Evolutionary conservation across 1,140 invertebrate genomes (phyloP).

Genomic region (Colletes latitarsis): DNA sequence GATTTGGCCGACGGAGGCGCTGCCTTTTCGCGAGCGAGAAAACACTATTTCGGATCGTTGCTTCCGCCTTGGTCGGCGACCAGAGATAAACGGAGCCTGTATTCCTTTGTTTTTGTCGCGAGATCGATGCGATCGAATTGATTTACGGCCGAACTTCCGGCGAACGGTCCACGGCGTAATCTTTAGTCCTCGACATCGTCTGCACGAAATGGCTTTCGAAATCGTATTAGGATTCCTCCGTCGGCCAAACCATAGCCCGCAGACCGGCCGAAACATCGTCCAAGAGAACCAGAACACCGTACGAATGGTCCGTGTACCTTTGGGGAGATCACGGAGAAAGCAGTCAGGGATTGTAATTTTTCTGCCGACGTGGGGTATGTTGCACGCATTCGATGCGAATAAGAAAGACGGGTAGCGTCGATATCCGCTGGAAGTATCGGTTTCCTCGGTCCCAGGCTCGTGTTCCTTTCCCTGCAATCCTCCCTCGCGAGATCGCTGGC

Average conservation of each 20-base stretch:
- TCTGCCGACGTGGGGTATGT: not conserved
- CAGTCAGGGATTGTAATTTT: constrained; percentile 35
- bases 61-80: no score
- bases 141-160: constrained; percentile 48
- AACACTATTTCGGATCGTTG: not conserved
- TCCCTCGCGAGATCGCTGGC: not conserved
- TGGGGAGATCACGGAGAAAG: not conserved
- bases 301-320: not conserved
- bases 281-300: no score
- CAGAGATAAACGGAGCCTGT: not conserved
- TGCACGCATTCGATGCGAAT: constrained; percentile 43
- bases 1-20: no score
- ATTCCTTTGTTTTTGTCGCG: constrained; percentile 11
- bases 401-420: constrained; percentile 11
- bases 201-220: constrained; percentile 56
- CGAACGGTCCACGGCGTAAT: constrained; percentile 15
- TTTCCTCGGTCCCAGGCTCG: constrained; percentile 13
- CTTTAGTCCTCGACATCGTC: constrained; percentile 7
- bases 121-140: constrained; percentile 53
- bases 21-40: not conserved
- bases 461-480: not conserved
- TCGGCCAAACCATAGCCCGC: not conserved
- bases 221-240: constrained; percentile 58
- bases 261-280: constrained; percentile 3
- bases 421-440: constrained; percentile 46